Conservation (phyloP, 2,888 invertebrate genomes). For the Therioaphis trifolii region DNA sequence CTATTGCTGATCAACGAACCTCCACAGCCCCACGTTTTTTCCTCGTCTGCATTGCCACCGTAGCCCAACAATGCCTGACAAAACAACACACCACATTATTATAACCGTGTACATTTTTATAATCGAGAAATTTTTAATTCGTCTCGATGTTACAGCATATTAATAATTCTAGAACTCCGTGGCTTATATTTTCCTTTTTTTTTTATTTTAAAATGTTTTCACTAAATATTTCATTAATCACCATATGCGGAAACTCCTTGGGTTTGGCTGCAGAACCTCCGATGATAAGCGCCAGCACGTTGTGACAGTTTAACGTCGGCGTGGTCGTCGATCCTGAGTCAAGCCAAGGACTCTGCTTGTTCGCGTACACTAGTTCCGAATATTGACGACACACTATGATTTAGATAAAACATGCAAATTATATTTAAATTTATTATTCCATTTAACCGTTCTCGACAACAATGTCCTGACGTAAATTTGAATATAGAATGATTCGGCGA, state of each 20-base stretch:
- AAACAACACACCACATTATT: too few relatives aligned
- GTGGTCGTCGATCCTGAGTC: not conserved
- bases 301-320: not conserved
- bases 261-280: constrained; percentile 2
- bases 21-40: constrained; percentile 28
- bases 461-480: too few relatives aligned
- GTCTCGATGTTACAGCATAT: too few relatives aligned
- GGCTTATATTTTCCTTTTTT: too few relatives aligned
- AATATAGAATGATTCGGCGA: too few relatives aligned
- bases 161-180: too few relatives aligned
- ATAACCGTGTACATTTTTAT: too few relatives aligned
- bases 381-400: constrained; percentile 35
- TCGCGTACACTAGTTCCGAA: constrained; percentile 9
- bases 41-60: not conserved
- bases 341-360: not conserved
- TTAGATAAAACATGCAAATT: too few relatives aligned
- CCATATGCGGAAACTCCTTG: constrained; percentile 61
- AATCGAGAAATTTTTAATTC: too few relatives aligned
- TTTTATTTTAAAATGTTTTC: not conserved
- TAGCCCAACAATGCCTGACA: constrained; percentile 45
- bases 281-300: not conserved
- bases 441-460: too few relatives aligned
- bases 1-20: constrained; percentile 52
- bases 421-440: too few relatives aligned
- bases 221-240: too few relatives aligned